Conservation (phyloP, 2,113 vertebrate species). For the Corythornis cristatus region DNA sequence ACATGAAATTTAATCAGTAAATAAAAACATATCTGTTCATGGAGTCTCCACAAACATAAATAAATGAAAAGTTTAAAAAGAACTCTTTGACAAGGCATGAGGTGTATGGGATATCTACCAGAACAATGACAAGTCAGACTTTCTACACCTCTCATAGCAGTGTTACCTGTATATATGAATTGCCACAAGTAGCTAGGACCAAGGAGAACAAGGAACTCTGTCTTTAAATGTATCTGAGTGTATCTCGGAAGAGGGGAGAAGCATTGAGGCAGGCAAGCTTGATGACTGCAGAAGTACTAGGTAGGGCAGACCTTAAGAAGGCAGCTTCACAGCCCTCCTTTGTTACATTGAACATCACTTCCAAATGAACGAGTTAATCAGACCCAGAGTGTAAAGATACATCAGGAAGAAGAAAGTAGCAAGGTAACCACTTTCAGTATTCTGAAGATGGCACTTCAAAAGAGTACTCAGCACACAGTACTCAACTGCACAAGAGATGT, state of each 20-base stretch:
- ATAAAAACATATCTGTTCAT: background rate
- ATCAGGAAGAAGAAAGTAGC: background rate
- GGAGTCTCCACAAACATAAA: background rate
- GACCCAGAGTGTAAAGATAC: background rate
- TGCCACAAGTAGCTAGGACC: background rate
- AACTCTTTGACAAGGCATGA: background rate
- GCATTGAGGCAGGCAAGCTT: background rate
- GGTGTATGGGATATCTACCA: background rate
- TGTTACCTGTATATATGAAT: background rate
- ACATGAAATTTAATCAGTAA: background rate
- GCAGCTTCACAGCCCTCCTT: background rate
- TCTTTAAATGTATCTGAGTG: background rate
- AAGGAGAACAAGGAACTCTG: background rate
- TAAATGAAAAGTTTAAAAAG: background rate
- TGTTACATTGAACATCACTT: background rate
- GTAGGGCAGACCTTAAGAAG: background rate
- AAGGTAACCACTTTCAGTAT: background rate
- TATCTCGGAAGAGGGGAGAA: background rate
- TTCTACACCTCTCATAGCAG: background rate
- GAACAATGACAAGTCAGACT: background rate
- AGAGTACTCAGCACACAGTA: background rate
- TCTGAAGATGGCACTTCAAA: slow-evolving; percentile 17
- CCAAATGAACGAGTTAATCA: background rate
- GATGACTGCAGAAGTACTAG: background rate
- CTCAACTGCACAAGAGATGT: background rate